A percentile compares a stretch with the other conserved stretches of the same genome.
phyloP scores from a whole-genome alignment of 2,113 vertebrate species.

The Menura novaehollandiae region DNA sequence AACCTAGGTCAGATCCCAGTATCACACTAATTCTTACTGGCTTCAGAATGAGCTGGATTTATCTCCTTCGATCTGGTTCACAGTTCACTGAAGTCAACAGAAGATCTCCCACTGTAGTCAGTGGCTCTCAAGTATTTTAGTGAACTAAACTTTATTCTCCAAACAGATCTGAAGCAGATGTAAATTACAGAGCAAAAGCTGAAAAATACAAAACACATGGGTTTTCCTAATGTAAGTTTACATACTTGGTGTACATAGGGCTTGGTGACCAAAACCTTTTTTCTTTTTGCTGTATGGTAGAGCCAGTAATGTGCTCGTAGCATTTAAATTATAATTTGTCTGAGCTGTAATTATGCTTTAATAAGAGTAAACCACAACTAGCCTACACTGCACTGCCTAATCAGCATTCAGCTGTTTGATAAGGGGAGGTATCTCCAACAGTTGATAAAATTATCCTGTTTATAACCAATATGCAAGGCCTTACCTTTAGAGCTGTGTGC shows the following conservation, averaged over 20 bases:
- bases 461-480: not conserved
- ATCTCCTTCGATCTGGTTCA: not conserved
- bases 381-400: constrained; percentile 5
- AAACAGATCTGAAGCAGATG: not conserved
- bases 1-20: not conserved
- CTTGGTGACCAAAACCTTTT: not conserved
- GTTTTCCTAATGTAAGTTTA: not conserved
- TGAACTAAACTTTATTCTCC: not conserved
- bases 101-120: not conserved
- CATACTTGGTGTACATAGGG: not conserved
- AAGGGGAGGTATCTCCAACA: not conserved
- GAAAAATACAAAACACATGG: not conserved
- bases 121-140: not conserved
- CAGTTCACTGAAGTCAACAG: not conserved
- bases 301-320: not conserved
- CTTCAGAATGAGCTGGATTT: not conserved
- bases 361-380: not conserved
- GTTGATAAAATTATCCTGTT: not conserved
- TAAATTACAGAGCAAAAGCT: not conserved
- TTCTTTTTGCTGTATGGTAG: not conserved
- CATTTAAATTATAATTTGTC: constrained; percentile 4
- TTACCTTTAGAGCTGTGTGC: not conserved
- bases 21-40: not conserved
- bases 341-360: constrained; percentile 28
- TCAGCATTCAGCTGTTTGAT: constrained; percentile 31